Percentiles rank a stretch among this genome's conserved stretches.
phyloP scores from a whole-genome alignment of 1,140 invertebrate species.

The Armadillidium nasatum region DNA sequence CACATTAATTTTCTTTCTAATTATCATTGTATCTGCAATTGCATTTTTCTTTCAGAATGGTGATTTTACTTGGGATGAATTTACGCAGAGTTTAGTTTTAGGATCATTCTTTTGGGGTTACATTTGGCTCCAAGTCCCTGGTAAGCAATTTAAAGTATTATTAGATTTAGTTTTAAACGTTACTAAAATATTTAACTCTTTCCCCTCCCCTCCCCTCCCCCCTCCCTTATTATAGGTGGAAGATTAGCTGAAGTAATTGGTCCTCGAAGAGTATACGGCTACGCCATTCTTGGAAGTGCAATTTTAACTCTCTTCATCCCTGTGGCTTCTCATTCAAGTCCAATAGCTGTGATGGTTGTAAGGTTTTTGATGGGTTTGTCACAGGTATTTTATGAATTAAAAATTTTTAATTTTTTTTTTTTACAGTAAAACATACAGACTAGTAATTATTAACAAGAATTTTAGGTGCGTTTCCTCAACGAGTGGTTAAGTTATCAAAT shows the following conservation, averaged over 20 bases:
- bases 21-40: no score
- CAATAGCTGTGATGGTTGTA: slow-evolving; percentile 32
- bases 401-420: not conserved
- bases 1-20: no score
- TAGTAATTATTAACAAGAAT: no score
- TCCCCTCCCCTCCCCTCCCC: not conserved
- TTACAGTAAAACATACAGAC: not conserved
- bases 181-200: not conserved
- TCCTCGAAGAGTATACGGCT: slow-evolving; percentile 40
- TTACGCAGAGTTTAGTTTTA: slow-evolving; percentile 49
- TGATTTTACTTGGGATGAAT: slow-evolving; percentile 43
- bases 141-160: slow-evolving; percentile 38
- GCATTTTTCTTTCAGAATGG: slow-evolving; percentile 25
- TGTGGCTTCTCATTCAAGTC: slow-evolving; percentile 27
- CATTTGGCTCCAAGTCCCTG: slow-evolving; percentile 52
- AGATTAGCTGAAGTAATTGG: slow-evolving; percentile 46
- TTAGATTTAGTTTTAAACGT: not conserved
- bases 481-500: no score
- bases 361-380: slow-evolving; percentile 39
- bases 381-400: slow-evolving; percentile 29
- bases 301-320: slow-evolving; percentile 37
- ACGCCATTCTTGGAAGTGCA: slow-evolving; percentile 50
- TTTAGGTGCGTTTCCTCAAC: no score
- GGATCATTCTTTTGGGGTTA: slow-evolving; percentile 52
- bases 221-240: slow-evolving; percentile 46